These are phyloP conservation scores for Morelia viridis DNA, from an alignment of 2,797 vertebrate genomes.

Conservation along the genomic window DNA sequence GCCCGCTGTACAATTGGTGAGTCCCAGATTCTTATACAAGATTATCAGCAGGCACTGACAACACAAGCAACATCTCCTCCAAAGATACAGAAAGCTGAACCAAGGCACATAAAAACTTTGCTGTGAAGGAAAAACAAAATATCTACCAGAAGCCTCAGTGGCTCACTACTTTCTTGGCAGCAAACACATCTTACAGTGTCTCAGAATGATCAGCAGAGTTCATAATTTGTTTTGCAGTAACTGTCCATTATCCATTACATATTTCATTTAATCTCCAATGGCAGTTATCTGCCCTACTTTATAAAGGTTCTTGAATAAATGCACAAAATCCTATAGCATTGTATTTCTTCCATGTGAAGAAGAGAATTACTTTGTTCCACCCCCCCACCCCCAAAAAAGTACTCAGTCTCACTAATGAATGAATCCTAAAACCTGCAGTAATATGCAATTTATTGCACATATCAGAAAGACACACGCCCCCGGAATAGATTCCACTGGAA, in stretches of 20 bases:
- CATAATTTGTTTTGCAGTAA: constrained; percentile 29
- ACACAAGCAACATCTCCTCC: constrained; percentile 30
- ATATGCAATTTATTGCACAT: constrained; percentile 37
- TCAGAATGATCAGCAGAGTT: constrained; percentile 42
- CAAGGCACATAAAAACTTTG: constrained; percentile 50
- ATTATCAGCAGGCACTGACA: constrained; percentile 34
- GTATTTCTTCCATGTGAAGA: constrained; percentile 64
- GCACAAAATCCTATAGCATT: constrained; percentile 51
- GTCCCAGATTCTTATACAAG: constrained; percentile 36
- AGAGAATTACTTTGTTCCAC: constrained; percentile 53
- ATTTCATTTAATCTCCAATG: constrained; percentile 36
- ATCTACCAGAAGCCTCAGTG: constrained; percentile 27
- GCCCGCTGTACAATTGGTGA: constrained; percentile 44
- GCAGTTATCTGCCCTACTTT: constrained; percentile 41
- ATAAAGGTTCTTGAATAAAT: constrained; percentile 57
- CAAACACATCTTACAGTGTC: constrained; percentile 12
- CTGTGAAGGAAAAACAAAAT: constrained; percentile 35
- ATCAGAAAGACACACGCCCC: constrained; percentile 2
- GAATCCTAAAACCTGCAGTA: constrained; percentile 49
- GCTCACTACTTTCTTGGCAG: constrained; percentile 26
- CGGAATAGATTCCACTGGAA: constrained; percentile 24
- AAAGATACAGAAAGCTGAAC: constrained; percentile 46
- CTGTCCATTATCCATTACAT: constrained; percentile 46
- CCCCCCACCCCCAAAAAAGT: constrained; percentile 47
- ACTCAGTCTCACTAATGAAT: constrained; percentile 40